These are phyloP conservation scores for Pygoscelis adeliae DNA, from an alignment of 2,113 vertebrate species.

Conservation along the genomic window DNA sequence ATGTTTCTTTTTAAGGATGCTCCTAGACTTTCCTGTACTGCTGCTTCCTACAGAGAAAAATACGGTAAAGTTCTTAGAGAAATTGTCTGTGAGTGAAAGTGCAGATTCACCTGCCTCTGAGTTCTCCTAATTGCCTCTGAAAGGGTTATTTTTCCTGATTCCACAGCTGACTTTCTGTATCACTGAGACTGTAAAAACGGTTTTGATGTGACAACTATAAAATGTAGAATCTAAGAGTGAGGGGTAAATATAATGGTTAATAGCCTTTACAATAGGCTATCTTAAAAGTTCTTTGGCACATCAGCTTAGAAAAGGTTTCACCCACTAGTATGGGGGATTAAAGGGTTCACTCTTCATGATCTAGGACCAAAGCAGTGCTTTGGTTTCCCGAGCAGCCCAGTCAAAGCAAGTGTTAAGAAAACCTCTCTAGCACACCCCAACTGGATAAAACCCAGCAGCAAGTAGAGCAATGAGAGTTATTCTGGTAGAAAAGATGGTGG, in stretches of 20 bases:
- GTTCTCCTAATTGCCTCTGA: not conserved
- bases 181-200: not conserved
- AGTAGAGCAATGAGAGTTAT: not conserved
- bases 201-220: not conserved
- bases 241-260: not conserved
- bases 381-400: not conserved
- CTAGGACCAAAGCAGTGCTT: not conserved
- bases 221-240: not conserved
- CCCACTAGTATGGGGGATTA: not conserved
- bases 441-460: not conserved
- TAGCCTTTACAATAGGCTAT: not conserved
- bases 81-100: not conserved
- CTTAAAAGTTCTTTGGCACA: not conserved
- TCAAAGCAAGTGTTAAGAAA: not conserved
- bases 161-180: not conserved
- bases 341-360: not conserved
- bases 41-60: not conserved
- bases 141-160: not conserved
- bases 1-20: not conserved
- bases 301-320: not conserved
- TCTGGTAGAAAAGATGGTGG: not conserved
- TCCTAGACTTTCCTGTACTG: not conserved
- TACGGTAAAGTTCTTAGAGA: rapidly evolving
- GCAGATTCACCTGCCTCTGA: not conserved
- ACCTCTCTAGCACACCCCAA: not conserved